phyloP scores from a whole-genome alignment of 2,113 vertebrate species.

The Tragelaphus strepsiceros region DNA sequence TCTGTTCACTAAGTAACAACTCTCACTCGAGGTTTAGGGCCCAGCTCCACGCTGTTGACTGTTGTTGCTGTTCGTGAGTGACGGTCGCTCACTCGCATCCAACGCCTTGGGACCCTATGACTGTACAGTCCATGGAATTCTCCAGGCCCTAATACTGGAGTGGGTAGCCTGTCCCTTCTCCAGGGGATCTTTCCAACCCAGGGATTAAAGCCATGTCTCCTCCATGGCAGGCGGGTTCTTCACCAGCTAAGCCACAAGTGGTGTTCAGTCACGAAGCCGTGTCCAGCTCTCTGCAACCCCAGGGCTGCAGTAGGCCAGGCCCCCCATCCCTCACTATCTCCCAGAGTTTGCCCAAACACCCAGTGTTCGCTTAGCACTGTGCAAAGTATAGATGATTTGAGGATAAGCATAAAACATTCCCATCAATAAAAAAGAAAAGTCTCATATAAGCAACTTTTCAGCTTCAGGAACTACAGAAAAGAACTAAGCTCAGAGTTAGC shows the following conservation, averaged over 20 bases:
- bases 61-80: not conserved
- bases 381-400: not conserved
- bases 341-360: not conserved
- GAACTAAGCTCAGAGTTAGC: not conserved
- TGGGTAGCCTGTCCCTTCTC: not conserved
- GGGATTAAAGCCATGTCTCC: not conserved
- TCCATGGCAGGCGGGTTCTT: not conserved
- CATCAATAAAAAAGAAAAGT: not conserved
- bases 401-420: not conserved
- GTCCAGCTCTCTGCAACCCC: not conserved
- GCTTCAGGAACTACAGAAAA: not conserved
- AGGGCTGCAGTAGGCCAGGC: not conserved
- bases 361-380: not conserved
- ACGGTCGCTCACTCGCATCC: not conserved
- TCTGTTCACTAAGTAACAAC: not conserved
- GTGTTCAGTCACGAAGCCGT: not conserved
- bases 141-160: not conserved
- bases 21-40: not conserved
- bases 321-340: not conserved
- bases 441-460: not conserved
- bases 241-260: not conserved
- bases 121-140: not conserved
- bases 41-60: accelerated
- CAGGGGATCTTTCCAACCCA: not conserved
- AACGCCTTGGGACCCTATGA: not conserved